These are phyloP conservation scores for Avahi laniger DNA, from an alignment of 2,797 vertebrate genomes.

Conservation along the genomic window DNA sequence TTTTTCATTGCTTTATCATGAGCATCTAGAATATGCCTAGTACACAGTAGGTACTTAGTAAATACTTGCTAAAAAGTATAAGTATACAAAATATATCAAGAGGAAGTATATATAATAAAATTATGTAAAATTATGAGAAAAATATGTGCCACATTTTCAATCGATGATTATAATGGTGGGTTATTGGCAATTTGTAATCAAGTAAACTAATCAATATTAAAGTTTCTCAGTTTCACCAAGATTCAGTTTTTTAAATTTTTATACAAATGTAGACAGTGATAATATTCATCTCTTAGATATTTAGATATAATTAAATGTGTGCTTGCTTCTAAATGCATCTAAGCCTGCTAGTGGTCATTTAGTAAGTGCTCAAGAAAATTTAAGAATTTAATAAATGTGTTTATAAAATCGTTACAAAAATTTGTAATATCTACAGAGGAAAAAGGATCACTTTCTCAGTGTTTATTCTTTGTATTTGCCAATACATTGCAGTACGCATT, in stretches of 20 bases:
- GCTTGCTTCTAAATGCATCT: background rate
- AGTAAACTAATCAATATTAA: background rate
- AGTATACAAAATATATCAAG: background rate
- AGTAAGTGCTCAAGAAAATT: background rate
- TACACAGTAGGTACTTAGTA: background rate
- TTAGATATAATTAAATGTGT: background rate
- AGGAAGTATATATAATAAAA: background rate
- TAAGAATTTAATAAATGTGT: background rate
- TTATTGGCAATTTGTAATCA: background rate
- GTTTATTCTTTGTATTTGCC: constrained; percentile 17
- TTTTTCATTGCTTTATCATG: background rate
- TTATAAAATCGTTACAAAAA: background rate
- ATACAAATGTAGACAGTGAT: background rate
- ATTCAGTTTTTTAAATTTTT: background rate
- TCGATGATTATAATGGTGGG: background rate
- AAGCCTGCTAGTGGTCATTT: background rate
- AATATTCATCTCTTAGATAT: background rate
- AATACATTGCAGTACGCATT: background rate
- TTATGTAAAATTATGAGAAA: background rate
- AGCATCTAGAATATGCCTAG: background rate
- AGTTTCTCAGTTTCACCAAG: background rate
- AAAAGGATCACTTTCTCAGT: background rate
- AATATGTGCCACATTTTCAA: background rate
- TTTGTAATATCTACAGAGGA: background rate
- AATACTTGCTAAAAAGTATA: background rate